Evolutionary conservation across 2,888 invertebrate species (phyloP).

Genomic region (Ochropleura plecta): DNA sequence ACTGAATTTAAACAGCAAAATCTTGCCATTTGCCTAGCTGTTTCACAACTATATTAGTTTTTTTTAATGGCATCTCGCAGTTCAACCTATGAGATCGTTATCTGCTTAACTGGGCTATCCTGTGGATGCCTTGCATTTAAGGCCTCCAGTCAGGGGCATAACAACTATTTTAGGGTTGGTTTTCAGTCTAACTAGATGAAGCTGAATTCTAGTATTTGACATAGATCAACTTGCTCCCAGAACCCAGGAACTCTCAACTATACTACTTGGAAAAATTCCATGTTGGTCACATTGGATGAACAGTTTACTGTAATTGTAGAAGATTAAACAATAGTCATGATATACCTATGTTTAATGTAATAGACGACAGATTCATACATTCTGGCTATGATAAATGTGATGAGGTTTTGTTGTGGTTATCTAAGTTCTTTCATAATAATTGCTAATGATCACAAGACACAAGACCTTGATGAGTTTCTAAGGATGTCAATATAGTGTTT

Average conservation of each 20-base stretch:
- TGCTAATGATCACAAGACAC: not conserved
- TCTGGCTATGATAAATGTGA: not conserved
- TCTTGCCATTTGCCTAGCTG: not conserved
- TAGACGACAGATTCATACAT: not conserved
- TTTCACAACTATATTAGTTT: too few species aligned
- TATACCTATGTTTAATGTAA: not conserved
- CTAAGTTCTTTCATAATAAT: slow-evolving; percentile 12
- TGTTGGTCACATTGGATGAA: not conserved
- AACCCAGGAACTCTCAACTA: not conserved
- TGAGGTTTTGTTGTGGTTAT: slow-evolving; percentile 4
- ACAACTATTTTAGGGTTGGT: not conserved
- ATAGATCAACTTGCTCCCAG: not conserved
- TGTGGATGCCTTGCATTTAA: too few species aligned
- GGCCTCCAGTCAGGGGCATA: too few species aligned
- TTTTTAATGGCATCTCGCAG: too few species aligned
- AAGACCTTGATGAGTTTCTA: slow-evolving; percentile 2
- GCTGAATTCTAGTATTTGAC: not conserved
- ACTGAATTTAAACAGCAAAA: not conserved
- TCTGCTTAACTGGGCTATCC: too few species aligned
- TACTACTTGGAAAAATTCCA: not conserved
- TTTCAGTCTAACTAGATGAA: not conserved
- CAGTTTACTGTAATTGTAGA: not conserved
- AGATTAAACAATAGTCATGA: slow-evolving; percentile 6
- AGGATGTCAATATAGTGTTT: not conserved
- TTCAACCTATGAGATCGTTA: too few species aligned